Conservation (phyloP, 2,113 vertebrate species). For the Dipodomys merriami region DNA sequence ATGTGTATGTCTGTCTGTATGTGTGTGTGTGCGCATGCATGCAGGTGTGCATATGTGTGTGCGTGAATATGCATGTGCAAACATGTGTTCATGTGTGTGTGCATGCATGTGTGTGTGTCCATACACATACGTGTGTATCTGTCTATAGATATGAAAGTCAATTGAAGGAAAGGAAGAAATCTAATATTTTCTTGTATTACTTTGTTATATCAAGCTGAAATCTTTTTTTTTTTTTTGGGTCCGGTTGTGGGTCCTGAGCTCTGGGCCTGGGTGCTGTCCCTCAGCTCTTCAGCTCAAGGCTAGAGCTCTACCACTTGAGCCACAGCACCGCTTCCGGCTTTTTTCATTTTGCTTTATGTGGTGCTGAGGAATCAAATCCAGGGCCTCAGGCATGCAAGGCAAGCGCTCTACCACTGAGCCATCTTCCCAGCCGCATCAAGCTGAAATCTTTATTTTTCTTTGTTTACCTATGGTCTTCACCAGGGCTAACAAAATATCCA, state of each 20-base stretch:
- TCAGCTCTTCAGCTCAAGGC: too few species aligned
- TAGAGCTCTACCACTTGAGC: too few species aligned
- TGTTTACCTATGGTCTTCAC: background rate
- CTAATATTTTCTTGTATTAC: background rate
- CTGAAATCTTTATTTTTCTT: background rate
- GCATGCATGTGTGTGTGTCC: accelerated
- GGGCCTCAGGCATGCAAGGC: too few species aligned
- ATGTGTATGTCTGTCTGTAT: background rate
- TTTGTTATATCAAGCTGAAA: conserved; percentile 1
- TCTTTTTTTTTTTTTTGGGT: background rate
- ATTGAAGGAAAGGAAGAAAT: background rate
- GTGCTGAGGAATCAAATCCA: too few species aligned
- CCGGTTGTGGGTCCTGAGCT: too few species aligned
- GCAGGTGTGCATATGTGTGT: background rate
- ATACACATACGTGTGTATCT: background rate
- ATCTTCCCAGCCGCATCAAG: background rate
- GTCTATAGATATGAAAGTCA: background rate
- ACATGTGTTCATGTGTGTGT: background rate
- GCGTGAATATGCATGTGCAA: background rate
- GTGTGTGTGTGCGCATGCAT: background rate
- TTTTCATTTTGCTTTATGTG: too few species aligned
- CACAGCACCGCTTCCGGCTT: too few species aligned
- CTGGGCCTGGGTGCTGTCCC: too few species aligned
- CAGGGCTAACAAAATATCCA: background rate
- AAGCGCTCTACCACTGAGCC: too few species aligned